Base-by-base conservation (phyloP, 2,113 vertebrate genomes). In the Tretioscincus oriximinensis region DNA sequence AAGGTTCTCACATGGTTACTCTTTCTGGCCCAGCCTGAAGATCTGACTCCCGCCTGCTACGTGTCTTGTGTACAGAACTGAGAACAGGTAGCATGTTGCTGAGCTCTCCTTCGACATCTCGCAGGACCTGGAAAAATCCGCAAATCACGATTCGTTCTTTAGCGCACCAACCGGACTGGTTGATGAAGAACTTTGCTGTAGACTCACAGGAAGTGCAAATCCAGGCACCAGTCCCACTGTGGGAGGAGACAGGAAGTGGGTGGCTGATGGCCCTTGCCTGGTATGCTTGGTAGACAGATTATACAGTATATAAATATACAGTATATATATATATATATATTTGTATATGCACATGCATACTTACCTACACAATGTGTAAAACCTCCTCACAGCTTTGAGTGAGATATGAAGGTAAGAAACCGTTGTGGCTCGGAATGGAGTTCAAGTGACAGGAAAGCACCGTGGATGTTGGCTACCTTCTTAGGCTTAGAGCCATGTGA, bases 61-160 rank as follows among this genome's bases (percentile, higher is more conserved):
- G 68, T 69, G 64, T 80, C 49, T 41, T 75, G 58, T 85, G 69
- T 81, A 84, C 63, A 78, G 84, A 2, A 7, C 2, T 66, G 85
- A 83, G 72, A 82, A 54, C 67, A 61, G 67, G 24, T 28, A 18
- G 9, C 14, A 14, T 11, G 24, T 47, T 22, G 10, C 18, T 60
- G 65, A 5, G 73, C 70, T 2, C 14, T 89, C 47, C 21, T 81
- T 86, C 76, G 74, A 4, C 84, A 81, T 86, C 84, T 63, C 71
- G 77, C 60, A 78, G 74, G 78, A 88, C 86, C 72, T 51, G 76
- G 84, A 86, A 66, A 81, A 81, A 41, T 78, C 85, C 86, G 58
- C 60, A 81, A 68, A 78, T n/a, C 8, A 8, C 1, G 71, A 9
- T 28, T 21, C 73, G 78, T 75, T 41, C 78, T 77, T 77, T 78